Base-by-base conservation (phyloP, 2,113 vertebrate species). In the Caracal caracal region DNA sequence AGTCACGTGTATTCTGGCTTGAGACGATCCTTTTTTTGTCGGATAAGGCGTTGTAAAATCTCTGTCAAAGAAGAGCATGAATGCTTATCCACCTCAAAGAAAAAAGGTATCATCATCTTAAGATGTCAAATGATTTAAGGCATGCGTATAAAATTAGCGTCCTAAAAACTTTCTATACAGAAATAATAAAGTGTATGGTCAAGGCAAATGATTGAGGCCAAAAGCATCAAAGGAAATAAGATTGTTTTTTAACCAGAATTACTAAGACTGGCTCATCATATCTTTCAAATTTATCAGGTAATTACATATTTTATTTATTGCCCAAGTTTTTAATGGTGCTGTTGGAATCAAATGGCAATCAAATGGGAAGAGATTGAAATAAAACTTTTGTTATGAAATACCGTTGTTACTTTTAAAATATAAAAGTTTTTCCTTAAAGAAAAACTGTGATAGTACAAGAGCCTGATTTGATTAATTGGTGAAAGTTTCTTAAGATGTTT, bases 1-100 rank as follows among this genome's bases (percentile, higher is more conserved):
- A 99, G 99, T 7, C 96, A 98, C 24, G 98, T 99, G 2, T 99
- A 99, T 78, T 99, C 99, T 0, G 99, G 99, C 66, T 99, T 99
- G 17, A 98, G 99, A 7, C 99, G 99, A 19, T 99, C 99, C 15
- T 99, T 99, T 97, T 99, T 99, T 98, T 99, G 99, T 98, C 98
- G 99, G 97, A 99, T 99, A 99, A 99, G 99, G 98, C 99, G 99
- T 96, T 99, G 99, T 97, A 99, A 99, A 73, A 99, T 99, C 12
- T 99, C 99, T 0, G 99, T 99, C 90, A 99, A 99, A 98, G 99
- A 99, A 92, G 99, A 99, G 97, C 99, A 99, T 10, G 99, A 99
- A 96, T 99, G 99, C 97, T 99, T 99, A 93, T 98, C 99, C 59
- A 99, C 99, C 20, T 99, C 99, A 0, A 99, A 99, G 98, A 99